phyloP scores from a whole-genome alignment of 1,140 invertebrate genomes.

The honey bee (Apis mellifera) region DNA sequence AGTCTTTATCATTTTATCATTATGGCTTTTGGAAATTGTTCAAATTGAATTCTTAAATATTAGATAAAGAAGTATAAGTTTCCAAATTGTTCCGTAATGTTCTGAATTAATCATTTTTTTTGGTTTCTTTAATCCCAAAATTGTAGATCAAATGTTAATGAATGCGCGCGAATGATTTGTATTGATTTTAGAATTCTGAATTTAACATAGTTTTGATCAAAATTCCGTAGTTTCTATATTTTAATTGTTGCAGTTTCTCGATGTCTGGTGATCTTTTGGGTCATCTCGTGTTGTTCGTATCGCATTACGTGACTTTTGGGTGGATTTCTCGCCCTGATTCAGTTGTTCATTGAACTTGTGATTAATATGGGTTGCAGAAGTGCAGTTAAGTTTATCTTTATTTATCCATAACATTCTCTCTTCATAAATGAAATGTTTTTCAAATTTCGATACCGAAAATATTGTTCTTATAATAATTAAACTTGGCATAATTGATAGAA shows the following conservation, averaged over 20 bases:
- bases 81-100: too few relatives aligned
- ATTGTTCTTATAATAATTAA: not conserved
- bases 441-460: not conserved
- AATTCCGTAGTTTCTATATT: not conserved
- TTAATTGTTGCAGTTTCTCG: not conserved
- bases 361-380: not conserved
- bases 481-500: too few relatives aligned
- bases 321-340: not conserved
- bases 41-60: too few relatives aligned
- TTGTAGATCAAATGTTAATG: not conserved
- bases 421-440: not conserved
- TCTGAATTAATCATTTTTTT: not conserved
- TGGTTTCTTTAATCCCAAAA: not conserved
- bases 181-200: not conserved
- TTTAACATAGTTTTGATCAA: not conserved
- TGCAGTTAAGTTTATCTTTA: not conserved
- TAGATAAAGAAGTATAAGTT: too few relatives aligned
- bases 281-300: not conserved
- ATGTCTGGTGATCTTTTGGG: not conserved
- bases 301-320: not conserved
- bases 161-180: too few relatives aligned
- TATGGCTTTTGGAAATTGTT: not conserved
- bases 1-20: not conserved
- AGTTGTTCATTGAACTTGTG: not conserved
- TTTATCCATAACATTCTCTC: not conserved